Evolutionary conservation across 1,140 invertebrate species (phyloP).

Genomic region (Agrypnia vestita): DNA sequence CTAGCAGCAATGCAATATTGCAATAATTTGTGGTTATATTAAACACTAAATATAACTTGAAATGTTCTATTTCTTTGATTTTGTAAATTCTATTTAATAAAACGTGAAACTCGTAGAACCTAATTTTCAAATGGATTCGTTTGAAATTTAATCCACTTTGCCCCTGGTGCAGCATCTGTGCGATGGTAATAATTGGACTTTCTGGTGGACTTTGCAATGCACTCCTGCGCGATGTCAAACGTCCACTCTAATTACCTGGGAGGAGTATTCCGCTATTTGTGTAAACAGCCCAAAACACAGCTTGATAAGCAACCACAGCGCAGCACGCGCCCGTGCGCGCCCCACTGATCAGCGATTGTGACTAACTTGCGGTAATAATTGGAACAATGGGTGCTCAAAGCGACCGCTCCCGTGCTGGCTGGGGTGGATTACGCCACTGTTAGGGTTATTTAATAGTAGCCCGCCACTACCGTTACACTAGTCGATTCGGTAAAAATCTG

Average conservation of each 20-base stretch:
- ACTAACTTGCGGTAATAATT: constrained; percentile 2
- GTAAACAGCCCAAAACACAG: constrained; percentile 2
- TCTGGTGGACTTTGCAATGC: background rate
- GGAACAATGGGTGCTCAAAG: constrained; percentile 22
- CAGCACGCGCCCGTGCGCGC: background rate
- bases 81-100: too few relatives aligned
- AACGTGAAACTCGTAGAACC: too few relatives aligned
- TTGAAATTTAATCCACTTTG: background rate
- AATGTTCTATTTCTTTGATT: too few relatives aligned
- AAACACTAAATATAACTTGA: too few relatives aligned
- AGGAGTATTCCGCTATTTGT: constrained; percentile 31
- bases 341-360: background rate
- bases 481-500: too few relatives aligned
- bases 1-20: too few relatives aligned
- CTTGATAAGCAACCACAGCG: background rate
- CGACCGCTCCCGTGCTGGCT: background rate
- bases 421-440: background rate
- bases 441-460: background rate
- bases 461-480: too few relatives aligned
- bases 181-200: constrained; percentile 3
- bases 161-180: background rate
- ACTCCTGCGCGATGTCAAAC: constrained; percentile 19
- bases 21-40: too few relatives aligned
- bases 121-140: background rate
- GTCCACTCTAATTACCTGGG: constrained; percentile 34